Conservation (phyloP, 2,797 vertebrate species). For the Syndactyla subalaris region DNA sequence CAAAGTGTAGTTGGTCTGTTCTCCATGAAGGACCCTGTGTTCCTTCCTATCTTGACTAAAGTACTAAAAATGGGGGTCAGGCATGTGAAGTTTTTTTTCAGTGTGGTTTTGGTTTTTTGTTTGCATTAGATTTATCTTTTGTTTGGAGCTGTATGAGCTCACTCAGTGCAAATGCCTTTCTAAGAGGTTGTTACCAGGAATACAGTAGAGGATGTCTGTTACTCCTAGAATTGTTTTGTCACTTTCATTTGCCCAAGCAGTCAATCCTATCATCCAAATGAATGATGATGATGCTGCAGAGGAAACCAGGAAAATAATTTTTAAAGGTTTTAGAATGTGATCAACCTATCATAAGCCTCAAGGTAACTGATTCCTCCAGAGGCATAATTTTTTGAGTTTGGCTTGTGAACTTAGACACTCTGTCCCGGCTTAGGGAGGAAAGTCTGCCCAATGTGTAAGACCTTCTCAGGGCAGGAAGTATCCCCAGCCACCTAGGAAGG, state of each 20-base stretch:
- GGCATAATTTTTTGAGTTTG: background rate
- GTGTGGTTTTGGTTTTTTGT: background rate
- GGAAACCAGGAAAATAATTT: background rate
- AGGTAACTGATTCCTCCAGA: background rate
- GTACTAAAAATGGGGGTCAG: background rate
- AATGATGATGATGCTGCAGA: background rate
- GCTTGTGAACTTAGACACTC: background rate
- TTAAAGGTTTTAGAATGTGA: background rate
- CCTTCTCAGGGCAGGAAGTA: background rate
- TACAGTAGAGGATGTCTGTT: background rate
- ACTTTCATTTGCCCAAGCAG: background rate
- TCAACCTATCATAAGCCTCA: background rate
- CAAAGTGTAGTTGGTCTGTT: background rate
- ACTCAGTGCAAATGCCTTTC: background rate
- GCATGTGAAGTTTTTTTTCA: fast-evolving
- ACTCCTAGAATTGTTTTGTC: background rate
- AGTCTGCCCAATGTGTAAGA: background rate
- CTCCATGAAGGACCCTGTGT: background rate
- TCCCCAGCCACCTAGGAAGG: background rate
- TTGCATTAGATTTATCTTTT: background rate
- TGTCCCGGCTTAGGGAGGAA: background rate
- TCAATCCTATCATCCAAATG: background rate
- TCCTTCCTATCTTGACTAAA: background rate
- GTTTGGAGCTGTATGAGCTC: background rate
- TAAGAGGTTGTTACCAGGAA: background rate